Evolutionary conservation across 2,113 vertebrate genomes (phyloP), one percentile per base, ranked within the genome.

Genomic region (Strigops habroptila): DNA sequence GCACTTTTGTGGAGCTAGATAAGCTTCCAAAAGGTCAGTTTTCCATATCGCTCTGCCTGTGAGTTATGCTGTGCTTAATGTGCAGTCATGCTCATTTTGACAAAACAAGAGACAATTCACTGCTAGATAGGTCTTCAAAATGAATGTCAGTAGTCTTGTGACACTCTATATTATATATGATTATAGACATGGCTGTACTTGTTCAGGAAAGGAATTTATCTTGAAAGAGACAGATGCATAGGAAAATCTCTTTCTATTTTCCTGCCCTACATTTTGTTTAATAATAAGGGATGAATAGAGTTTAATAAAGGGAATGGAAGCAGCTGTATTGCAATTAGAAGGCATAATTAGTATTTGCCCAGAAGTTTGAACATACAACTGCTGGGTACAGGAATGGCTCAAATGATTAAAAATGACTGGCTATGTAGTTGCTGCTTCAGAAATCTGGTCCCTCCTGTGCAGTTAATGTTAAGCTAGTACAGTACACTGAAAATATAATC

Each of bases 241-340:
- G 43, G 65, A 94, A 94, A 93, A 90, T 37, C 31, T 43, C 82
- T 46, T 90, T 90, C 35, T 83, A 13, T 86, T 96, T 95, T 80
- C 39, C 86, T 86, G 51, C 46, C 64, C 69, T 86, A 62, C 48
- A 81, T 94, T 95, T 92, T 91, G 71, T 86, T 95, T 94, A 91
- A 93, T 92, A 92, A 94, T 70, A 88, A 92, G 69, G 35, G 43
- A 75, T 81, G 46, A 93, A 91, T 84, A 75, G 24, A 81, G 33
- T 93, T 95, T 96, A 95, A 90, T 67, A 90, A 81, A 90, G 21
- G 60, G 75, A 91, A 93, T 94, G 64, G 82, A 91, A 95, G 63
- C 93, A 96, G 90, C 91, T 96, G 90, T 78, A 55, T 71, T 94
- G 62, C 51, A 96, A 75, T 95, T 95, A 94, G 68, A 77, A 83